Evolutionary conservation across 2,888 invertebrate genomes (phyloP).

Genomic region (Diarsia dahlii): DNA sequence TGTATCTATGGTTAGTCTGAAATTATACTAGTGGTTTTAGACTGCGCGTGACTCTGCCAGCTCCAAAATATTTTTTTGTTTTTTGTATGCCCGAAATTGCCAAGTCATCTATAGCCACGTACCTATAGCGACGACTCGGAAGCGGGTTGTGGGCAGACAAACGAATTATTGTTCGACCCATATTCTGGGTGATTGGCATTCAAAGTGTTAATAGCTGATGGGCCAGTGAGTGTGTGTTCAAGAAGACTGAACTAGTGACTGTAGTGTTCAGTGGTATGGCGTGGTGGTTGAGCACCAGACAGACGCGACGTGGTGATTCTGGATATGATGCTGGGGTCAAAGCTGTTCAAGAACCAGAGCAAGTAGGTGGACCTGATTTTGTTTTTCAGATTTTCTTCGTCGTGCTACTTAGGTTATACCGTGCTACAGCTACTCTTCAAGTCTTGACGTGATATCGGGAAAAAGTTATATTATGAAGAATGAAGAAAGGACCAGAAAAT

Average conservation of each 20-base stretch:
- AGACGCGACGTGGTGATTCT: conserved; percentile 1
- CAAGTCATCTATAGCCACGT: too few relatives aligned
- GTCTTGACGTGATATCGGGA: neutral
- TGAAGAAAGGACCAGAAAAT: neutral
- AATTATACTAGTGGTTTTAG: neutral
- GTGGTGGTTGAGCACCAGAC: conserved; percentile 19
- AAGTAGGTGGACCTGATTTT: conserved; percentile 26
- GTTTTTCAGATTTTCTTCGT: neutral
- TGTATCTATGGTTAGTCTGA: neutral
- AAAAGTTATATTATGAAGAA: too few relatives aligned
- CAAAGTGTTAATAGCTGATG: neutral
- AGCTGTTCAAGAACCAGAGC: neutral
- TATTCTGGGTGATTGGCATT: too few relatives aligned
- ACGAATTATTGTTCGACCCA: too few relatives aligned
- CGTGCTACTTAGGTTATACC: neutral
- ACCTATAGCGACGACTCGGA: too few relatives aligned
- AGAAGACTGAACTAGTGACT: neutral
- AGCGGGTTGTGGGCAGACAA: too few relatives aligned
- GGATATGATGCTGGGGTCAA: neutral
- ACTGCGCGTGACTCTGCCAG: neutral
- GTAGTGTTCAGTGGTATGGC: conserved; percentile 29
- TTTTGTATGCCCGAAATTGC: too few relatives aligned
- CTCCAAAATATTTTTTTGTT: too few relatives aligned
- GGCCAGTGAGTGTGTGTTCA: neutral
- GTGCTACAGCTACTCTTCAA: neutral